These are phyloP conservation scores for Sceloporus undulatus DNA, from an alignment of 2,113 vertebrate genomes.

Conservation along the genomic window DNA sequence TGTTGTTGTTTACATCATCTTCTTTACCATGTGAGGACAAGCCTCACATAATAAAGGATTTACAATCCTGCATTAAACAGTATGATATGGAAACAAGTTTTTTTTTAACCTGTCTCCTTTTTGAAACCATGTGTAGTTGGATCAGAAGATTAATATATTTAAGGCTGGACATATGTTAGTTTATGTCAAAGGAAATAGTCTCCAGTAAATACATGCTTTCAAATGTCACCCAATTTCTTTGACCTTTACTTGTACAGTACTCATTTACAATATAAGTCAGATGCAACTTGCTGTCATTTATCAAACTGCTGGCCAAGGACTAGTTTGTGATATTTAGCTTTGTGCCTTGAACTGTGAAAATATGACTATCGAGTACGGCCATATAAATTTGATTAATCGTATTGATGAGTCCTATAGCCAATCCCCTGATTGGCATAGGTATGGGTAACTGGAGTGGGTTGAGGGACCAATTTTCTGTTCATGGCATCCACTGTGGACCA, in stretches of 20 bases:
- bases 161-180: conserved; percentile 2
- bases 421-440: too few species aligned
- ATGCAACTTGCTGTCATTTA: conserved; percentile 14
- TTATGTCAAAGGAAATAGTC: not conserved
- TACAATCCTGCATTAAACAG: too few species aligned
- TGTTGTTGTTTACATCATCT: too few species aligned
- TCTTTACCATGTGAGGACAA: too few species aligned
- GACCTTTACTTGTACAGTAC: conserved; percentile 18
- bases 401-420: not conserved
- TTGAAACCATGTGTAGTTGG: not conserved
- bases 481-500: too few species aligned
- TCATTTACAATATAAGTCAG: conserved; percentile 8
- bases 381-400: not conserved
- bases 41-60: too few species aligned
- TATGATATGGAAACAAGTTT: not conserved
- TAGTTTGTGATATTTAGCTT: not conserved
- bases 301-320: not conserved
- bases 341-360: not conserved
- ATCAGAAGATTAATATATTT: conserved; percentile 3
- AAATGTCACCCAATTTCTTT: conserved; percentile 19
- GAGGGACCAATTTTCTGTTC: too few species aligned
- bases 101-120: not conserved
- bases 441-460: too few species aligned
- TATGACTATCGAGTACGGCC: not conserved
- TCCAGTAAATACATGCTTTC: conserved; percentile 1